Conservation (phyloP, 2,113 vertebrate genomes). For the Lucifuga dentata region DNA sequence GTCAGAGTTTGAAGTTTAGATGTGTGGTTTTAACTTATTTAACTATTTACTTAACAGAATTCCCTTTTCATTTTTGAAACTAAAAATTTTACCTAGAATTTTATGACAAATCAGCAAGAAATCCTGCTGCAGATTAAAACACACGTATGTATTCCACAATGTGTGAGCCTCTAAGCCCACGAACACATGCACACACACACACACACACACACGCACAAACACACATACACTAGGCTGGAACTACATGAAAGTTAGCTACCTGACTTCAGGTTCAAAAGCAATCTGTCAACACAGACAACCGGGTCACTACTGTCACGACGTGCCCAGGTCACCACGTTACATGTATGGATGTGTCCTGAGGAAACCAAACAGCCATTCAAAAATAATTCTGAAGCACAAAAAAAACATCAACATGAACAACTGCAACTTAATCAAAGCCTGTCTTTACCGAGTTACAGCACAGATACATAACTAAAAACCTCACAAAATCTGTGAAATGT, state of each 20-base stretch:
- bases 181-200: too few relatives aligned
- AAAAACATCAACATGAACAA: constrained; percentile 13
- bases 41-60: too few relatives aligned
- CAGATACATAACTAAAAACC: constrained; percentile 11
- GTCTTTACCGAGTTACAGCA: constrained; percentile 20
- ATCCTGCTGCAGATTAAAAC: too few relatives aligned
- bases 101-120: too few relatives aligned
- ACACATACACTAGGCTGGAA: not conserved
- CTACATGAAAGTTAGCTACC: not conserved
- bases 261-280: constrained; percentile 3
- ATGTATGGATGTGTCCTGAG: constrained; percentile 1
- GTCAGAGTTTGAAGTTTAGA: too few relatives aligned
- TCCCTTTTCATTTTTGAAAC: too few relatives aligned
- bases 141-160: too few relatives aligned
- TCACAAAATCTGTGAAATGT: not conserved
- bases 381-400: constrained; percentile 18
- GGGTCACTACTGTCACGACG: not conserved
- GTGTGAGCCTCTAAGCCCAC: too few relatives aligned
- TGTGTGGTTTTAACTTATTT: too few relatives aligned
- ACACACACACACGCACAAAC: too few relatives aligned
- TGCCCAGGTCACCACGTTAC: constrained; percentile 18
- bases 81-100: too few relatives aligned
- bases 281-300: constrained; percentile 8
- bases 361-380: not conserved
- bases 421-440: constrained; percentile 30